Evolutionary conservation across 2,113 vertebrate species (phyloP), one percentile per base, ranked within the genome.

Genomic region (Leptobrachium ailaonicum): DNA sequence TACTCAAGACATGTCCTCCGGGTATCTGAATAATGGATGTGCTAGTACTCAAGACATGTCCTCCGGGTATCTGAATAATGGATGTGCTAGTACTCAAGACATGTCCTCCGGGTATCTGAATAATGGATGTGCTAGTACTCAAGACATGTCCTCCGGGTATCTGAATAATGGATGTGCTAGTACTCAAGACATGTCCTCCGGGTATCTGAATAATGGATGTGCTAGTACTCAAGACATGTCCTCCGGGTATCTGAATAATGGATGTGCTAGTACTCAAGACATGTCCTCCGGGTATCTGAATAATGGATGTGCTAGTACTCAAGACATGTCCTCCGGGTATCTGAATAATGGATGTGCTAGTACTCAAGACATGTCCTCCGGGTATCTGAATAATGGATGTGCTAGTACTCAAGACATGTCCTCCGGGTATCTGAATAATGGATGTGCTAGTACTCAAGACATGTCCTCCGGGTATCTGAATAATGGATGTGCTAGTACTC

Each of bases 81-180:
- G 43, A 72, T 53, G 68, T 44, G 44, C 43, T 4, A 71, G 68
- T 20, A 50, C 68, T 50, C n/a, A 14, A 71, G 68, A 71, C 45
- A 20, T 71, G n/a, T 71, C 68, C 68, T 64, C 68, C 12, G 47
- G 47, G 47, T 4, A 50, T 8, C 47, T 50, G 47, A 63, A 41
- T 71, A 78, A 71, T 71, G 60, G 43, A 72, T 53, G 68, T 44
- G 44, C 43, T 13, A 71, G 43, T 20, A 20, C 68, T 50, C 7
- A 45, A 71, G 68, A 71, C 45, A 20, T 20, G 7, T 71, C 20
- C 68, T 54, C n/a, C n/a, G n/a, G n/a, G n/a, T n/a, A n/a, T n/a
- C n/a, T n/a, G n/a, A n/a, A n/a, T 71, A 78, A 71, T 71, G 60
- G 43, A 72, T 53, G 68, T 44, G 44, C 43, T 4, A 71, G 68